These are phyloP conservation scores for Gallinago solitaria DNA, from an alignment of 2,797 vertebrate species.

Conservation along the genomic window DNA sequence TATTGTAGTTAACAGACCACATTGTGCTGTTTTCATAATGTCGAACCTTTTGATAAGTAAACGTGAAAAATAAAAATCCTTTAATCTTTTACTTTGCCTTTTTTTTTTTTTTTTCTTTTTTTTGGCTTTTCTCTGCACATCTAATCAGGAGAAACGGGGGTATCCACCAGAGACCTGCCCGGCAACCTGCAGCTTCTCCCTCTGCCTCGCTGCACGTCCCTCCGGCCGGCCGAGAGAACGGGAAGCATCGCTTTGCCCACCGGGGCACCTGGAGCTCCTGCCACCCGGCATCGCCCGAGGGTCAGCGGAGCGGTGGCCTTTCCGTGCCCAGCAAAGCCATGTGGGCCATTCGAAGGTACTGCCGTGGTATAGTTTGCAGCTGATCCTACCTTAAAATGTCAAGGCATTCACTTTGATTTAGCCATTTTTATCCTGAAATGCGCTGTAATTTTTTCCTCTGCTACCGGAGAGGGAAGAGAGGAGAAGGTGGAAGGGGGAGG, in stretches of 20 bases:
- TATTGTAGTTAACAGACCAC: background rate
- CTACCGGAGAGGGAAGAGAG: background rate
- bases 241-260: constrained; percentile 65
- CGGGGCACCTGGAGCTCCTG: constrained; percentile 69
- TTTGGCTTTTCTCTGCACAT: background rate
- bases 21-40: background rate
- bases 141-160: constrained; percentile 56
- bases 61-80: background rate
- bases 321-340: constrained; percentile 38
- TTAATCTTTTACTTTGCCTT: background rate
- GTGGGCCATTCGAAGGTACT: constrained; percentile 73
- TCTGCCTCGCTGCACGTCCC: background rate
- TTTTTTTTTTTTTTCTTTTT: background rate
- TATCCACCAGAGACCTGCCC: background rate
- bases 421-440: rapidly evolving
- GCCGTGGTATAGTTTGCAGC: rapidly evolving
- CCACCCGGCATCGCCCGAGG: background rate
- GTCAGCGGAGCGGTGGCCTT: constrained; percentile 35
- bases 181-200: background rate
- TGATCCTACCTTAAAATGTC: background rate
- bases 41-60: background rate
- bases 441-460: background rate
- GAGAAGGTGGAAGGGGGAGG: background rate
- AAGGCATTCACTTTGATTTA: rapidly evolving
- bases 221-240: constrained; percentile 15